Conservation (phyloP, 2,113 vertebrate genomes). For the Ardeotis arabs region DNA sequence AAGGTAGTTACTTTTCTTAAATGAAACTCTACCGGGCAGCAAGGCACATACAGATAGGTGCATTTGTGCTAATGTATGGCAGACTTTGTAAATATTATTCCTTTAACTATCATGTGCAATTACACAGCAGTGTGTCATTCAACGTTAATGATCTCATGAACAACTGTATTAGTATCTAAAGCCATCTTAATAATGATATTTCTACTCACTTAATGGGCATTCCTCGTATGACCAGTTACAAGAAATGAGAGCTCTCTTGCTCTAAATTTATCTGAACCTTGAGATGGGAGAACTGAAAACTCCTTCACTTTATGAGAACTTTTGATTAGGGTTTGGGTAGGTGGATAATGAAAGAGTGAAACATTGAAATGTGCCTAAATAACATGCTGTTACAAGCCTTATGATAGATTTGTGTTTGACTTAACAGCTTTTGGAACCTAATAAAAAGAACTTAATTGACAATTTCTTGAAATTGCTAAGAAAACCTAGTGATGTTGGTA, state of each 20-base stretch:
- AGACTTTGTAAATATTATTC: background rate
- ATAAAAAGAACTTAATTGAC: constrained; percentile 95
- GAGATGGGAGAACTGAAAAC: constrained; percentile 61
- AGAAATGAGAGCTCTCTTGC: constrained; percentile 46
- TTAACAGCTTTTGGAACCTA: constrained; percentile 88
- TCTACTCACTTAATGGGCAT: constrained; percentile 1
- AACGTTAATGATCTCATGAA: background rate
- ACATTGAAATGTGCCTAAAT: constrained; percentile 82
- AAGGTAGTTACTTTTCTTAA: background rate
- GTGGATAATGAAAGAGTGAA: constrained; percentile 78
- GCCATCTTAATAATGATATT: constrained; percentile 1
- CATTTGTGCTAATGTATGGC: background rate
- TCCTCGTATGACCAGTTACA: constrained; percentile 24
- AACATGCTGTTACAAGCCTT: constrained; percentile 83
- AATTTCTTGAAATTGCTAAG: constrained; percentile 95
- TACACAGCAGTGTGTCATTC: background rate
- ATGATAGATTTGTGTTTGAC: constrained; percentile 86
- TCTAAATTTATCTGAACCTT: constrained; percentile 55
- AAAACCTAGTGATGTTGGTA: constrained; percentile 87
- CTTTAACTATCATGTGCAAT: background rate
- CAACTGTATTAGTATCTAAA: background rate
- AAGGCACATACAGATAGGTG: background rate
- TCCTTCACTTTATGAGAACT: constrained; percentile 72
- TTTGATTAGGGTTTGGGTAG: constrained; percentile 74
- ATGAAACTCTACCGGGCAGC: constrained; percentile 8